Conservation (phyloP, 2,113 vertebrate genomes). For the Psittacula cyanocephala region DNA sequence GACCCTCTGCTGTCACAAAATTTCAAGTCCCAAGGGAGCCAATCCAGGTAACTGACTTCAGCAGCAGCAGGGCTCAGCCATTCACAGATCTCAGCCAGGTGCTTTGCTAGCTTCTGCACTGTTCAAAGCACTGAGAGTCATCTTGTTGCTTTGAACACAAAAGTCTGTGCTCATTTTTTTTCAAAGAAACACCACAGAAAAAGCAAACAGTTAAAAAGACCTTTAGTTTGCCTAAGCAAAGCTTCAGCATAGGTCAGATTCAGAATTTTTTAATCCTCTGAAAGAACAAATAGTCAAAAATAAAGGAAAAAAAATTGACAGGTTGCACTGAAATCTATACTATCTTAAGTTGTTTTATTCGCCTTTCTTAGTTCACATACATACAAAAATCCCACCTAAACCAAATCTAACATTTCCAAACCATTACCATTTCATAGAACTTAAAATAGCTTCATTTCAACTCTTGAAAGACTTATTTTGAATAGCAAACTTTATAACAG, state of each 20-base stretch:
- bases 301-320: neutral
- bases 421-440: neutral
- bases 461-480: neutral
- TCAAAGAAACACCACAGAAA: neutral
- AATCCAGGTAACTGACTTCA: neutral
- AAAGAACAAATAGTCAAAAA: neutral
- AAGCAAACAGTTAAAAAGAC: neutral
- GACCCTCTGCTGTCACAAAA: neutral
- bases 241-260: neutral
- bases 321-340: neutral
- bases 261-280: neutral
- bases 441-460: neutral
- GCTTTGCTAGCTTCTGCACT: neutral
- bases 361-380: neutral
- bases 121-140: neutral
- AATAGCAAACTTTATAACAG: neutral
- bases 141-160: neutral
- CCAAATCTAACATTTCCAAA: neutral
- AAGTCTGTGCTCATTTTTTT: neutral
- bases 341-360: neutral
- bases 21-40: neutral
- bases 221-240: neutral
- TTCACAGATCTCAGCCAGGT: neutral
- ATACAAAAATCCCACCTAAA: neutral
- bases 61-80: neutral